Conservation (phyloP, 2,888 invertebrate species). For the Melanchra persicariae region DNA sequence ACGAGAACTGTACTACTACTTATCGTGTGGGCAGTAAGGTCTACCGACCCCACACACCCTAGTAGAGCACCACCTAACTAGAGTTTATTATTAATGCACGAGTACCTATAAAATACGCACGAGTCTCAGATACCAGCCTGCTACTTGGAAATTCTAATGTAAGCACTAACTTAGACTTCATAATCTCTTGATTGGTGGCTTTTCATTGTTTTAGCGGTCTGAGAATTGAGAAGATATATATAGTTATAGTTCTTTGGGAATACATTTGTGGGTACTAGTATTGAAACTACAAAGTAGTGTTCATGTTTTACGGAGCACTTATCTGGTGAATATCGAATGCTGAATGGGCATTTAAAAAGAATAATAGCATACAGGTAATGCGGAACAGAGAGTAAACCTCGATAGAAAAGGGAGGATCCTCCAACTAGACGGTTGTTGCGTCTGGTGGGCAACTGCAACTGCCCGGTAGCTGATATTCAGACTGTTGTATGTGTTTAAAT, state of each 20-base stretch:
- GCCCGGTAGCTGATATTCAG: too few relatives aligned
- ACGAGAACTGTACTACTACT: too few relatives aligned
- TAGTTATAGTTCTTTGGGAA: neutral
- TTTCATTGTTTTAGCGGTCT: neutral
- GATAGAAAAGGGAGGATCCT: too few relatives aligned
- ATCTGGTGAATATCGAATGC: neutral
- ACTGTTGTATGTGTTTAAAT: too few relatives aligned
- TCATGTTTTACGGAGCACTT: neutral
- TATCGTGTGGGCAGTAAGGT: too few relatives aligned
- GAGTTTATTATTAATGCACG: neutral
- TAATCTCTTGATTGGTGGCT: conserved; percentile 11
- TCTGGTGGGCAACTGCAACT: too few relatives aligned
- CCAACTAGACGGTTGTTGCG: too few relatives aligned
- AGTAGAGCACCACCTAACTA: neutral
- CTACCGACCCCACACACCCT: too few relatives aligned
- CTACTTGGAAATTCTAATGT: conserved; percentile 4
- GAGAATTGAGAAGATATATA: neutral
- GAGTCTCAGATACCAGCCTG: neutral
- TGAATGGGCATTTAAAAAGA: neutral
- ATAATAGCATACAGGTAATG: too few relatives aligned
- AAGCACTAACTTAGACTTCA: neutral
- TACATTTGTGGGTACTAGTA: neutral
- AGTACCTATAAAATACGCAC: neutral
- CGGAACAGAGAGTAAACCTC: too few relatives aligned
- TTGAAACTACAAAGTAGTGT: neutral